Base-by-base conservation (phyloP, 2,113 vertebrate species). In the Parotia lawesii region DNA sequence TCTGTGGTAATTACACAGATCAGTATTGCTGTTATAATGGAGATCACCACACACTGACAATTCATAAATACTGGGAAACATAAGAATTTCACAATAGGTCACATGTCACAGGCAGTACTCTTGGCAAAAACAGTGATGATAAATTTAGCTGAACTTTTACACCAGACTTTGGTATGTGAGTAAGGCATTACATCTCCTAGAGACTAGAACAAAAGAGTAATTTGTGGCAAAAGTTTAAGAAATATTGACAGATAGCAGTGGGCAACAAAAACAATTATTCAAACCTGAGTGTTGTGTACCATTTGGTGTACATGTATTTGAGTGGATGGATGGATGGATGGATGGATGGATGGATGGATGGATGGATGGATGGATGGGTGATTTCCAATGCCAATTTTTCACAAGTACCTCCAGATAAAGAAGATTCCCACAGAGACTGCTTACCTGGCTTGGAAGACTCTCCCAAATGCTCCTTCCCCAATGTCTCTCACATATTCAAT, bases 401-500 rank as follows among this genome's bases (percentile, higher is more conserved):
- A 24, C 33, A 67, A 11, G 6, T 71, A 58, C 4, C 11, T 88
- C 23, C 44, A 85, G 25, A 48, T 22, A 53, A 65, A 65, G 35
- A 66, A 12, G 2, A 42, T 23, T 70, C 54, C 40, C 19, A 51
- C 6, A 53, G 19, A 57, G 28, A n/a, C 42, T 58, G 3, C 82
- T 97, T 97, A 99, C 99, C 99, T 99, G 88, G 99, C 99, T 97
- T 99, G 99, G 94, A 99, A 99, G 92, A 99, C 99, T 44, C 99
- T 98, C 77, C 99, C 99, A 69, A 99, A 99, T 35, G 99, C 99
- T 66, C 99, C 99, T 91, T 99, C 99, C 73, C 99, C 99, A 10
- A 99, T 99, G 96, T 99, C 99, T 91, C 99, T 97, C 48, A 99
- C 99, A 4, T 99, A 99, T 77, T 99, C 98, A 77, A 99, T 99